These are phyloP conservation scores for Whitmania pigra DNA, from an alignment of 1,140 invertebrate species.

Conservation along the genomic window DNA sequence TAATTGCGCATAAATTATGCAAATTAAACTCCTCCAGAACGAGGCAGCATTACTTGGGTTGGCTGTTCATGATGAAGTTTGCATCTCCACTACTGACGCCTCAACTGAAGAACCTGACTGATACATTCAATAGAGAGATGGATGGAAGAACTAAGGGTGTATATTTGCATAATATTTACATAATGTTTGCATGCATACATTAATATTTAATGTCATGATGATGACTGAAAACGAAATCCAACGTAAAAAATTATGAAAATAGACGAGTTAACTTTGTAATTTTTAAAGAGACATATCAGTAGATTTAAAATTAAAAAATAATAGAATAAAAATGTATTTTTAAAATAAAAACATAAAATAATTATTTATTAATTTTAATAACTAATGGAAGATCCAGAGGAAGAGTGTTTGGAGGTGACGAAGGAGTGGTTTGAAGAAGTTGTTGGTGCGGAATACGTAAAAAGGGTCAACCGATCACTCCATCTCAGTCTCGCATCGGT, in stretches of 20 bases:
- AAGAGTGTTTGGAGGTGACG: constrained; percentile 7
- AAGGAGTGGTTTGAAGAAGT: constrained; percentile 3
- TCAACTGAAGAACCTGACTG: neutral
- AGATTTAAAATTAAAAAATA: no score
- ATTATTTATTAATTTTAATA: neutral
- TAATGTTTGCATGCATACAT: neutral
- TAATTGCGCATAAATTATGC: neutral
- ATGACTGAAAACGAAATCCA: neutral
- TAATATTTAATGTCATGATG: neutral
- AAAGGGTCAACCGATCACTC: neutral
- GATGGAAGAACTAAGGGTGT: neutral
- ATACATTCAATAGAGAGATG: neutral
- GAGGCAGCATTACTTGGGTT: no score
- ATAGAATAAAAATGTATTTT: neutral
- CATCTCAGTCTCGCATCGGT: neutral
- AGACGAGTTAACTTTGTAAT: neutral
- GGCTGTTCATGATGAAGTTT: no score
- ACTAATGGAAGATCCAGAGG: neutral
- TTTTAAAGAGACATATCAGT: no score
- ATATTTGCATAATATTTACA: neutral
- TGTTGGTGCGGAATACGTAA: constrained; percentile 3
- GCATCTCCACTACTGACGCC: neutral
- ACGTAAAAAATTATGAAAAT: neutral
- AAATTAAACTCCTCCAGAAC: no score
- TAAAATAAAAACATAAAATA: neutral